Conservation (phyloP, 1,140 invertebrate species). For the Branchinecta lindahli region DNA sequence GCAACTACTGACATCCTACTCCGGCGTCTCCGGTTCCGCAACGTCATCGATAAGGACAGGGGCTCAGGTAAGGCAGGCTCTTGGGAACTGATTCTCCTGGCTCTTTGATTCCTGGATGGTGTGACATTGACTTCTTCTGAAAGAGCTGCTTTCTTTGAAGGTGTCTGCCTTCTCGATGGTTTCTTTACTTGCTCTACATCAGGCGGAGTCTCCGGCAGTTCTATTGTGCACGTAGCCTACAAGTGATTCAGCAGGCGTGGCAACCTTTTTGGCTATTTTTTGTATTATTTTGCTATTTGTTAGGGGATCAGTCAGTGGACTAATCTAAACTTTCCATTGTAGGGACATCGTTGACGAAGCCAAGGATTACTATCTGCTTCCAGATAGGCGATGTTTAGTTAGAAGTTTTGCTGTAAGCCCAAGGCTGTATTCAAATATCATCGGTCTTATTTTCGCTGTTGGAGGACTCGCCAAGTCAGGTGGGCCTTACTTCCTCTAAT, state of each 20-base stretch:
- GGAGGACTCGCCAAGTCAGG: conserved; percentile 67
- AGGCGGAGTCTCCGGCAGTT: too few species aligned
- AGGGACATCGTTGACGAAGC: conserved; percentile 68
- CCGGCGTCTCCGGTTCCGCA: too few species aligned
- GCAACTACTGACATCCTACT: too few species aligned
- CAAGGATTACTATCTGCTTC: conserved; percentile 67
- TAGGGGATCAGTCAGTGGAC: too few species aligned
- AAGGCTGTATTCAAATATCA: conserved; percentile 34
- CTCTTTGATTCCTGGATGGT: not conserved
- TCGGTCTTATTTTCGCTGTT: conserved; percentile 71
- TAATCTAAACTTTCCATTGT: conserved; percentile 22
- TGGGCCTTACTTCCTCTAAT: conserved; percentile 24
- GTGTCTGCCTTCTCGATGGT: not conserved
- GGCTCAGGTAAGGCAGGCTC: not conserved
- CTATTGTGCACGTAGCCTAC: too few species aligned
- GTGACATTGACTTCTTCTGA: not conserved
- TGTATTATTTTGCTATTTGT: too few species aligned
- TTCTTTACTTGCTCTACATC: not conserved
- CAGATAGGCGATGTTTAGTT: conserved; percentile 55
- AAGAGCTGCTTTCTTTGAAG: conserved; percentile 4
- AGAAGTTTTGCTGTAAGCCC: conserved; percentile 59
- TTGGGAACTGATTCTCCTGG: not conserved
- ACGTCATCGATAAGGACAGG: too few species aligned
- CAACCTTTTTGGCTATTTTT: too few species aligned
- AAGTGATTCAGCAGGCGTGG: too few species aligned